Conservation (phyloP, 2,888 invertebrate species). For the Candidula unifasciata region DNA sequence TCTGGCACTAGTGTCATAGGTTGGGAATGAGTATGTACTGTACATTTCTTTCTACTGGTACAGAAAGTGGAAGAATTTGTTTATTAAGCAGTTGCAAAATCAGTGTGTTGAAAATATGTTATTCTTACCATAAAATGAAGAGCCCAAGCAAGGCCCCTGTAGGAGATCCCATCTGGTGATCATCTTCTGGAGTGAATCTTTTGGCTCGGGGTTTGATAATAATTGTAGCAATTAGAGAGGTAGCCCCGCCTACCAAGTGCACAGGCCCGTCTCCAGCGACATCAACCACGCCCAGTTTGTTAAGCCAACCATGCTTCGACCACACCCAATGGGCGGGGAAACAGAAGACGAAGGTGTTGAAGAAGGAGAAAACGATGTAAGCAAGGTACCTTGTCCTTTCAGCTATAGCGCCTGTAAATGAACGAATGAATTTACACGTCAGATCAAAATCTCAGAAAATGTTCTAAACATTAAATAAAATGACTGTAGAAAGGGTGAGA, state of each 20-base stretch:
- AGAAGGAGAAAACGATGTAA: slow-evolving; percentile 70
- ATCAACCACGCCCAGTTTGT: slow-evolving; percentile 90
- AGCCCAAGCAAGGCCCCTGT: slow-evolving; percentile 67
- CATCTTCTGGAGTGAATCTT: slow-evolving; percentile 65
- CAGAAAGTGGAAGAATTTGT: no score
- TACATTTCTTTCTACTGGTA: no score
- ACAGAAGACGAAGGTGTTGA: slow-evolving; percentile 72
- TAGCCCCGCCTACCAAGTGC: slow-evolving; percentile 72
- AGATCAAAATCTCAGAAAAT: no score
- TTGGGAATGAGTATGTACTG: no score
- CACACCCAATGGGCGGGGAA: slow-evolving; percentile 78
- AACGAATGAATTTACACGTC: neutral
- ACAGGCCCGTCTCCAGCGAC: slow-evolving; percentile 83
- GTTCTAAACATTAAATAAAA: no score
- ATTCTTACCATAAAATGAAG: slow-evolving; percentile 67
- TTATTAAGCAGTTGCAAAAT: no score
- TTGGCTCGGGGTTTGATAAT: slow-evolving; percentile 71
- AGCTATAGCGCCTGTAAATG: slow-evolving; percentile 66
- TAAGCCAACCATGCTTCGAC: slow-evolving; percentile 83
- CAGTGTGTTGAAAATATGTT: no score
- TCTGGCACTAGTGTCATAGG: no score
- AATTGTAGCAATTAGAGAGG: slow-evolving; percentile 71
- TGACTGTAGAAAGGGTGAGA: no score
- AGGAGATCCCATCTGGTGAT: slow-evolving; percentile 59
- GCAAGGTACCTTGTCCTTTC: slow-evolving; percentile 69